phyloP scores from a whole-genome alignment of 2,797 vertebrate species.

The Hydrophis major region DNA sequence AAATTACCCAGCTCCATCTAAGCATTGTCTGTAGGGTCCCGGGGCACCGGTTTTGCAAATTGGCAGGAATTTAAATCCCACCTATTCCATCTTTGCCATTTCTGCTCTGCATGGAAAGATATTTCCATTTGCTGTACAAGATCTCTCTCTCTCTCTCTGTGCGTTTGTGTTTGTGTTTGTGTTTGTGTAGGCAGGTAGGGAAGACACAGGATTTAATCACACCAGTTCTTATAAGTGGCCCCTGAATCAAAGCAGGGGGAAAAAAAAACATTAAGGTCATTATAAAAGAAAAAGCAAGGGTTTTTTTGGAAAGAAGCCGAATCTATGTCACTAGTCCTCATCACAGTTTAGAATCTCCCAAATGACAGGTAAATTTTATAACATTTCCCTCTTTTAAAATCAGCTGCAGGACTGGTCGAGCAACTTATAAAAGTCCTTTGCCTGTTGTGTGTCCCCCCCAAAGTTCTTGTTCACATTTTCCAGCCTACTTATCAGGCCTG shows the following conservation, averaged over 20 bases:
- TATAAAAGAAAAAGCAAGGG: background rate
- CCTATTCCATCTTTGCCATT: conserved; percentile 6
- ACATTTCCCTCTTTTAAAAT: background rate
- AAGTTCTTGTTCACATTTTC: background rate
- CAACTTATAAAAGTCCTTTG: background rate
- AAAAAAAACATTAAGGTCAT: background rate
- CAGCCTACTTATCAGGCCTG: background rate
- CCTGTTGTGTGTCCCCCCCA: background rate
- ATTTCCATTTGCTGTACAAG: background rate
- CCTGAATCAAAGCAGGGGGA: background rate
- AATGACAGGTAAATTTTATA: background rate
- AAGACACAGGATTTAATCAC: background rate
- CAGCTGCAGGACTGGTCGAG: background rate
- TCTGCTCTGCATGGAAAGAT: background rate
- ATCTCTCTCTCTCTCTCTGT: background rate
- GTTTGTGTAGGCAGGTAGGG: background rate
- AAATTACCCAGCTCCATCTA: conserved; percentile 8
- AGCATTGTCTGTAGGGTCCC: conserved; percentile 8
- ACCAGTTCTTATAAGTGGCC: background rate
- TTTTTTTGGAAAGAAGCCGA: background rate
- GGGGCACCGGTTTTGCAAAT: conserved; percentile 10
- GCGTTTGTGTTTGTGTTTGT: too few species aligned
- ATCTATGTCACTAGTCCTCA: background rate
- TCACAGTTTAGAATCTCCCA: background rate
- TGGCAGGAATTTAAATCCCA: conserved; percentile 26